A percentile compares a stretch with the other conserved stretches of the same genome.
These are phyloP conservation scores for Taeniopygia guttata DNA, from an alignment of 2,797 vertebrate genomes.

Conservation along the genomic window DNA sequence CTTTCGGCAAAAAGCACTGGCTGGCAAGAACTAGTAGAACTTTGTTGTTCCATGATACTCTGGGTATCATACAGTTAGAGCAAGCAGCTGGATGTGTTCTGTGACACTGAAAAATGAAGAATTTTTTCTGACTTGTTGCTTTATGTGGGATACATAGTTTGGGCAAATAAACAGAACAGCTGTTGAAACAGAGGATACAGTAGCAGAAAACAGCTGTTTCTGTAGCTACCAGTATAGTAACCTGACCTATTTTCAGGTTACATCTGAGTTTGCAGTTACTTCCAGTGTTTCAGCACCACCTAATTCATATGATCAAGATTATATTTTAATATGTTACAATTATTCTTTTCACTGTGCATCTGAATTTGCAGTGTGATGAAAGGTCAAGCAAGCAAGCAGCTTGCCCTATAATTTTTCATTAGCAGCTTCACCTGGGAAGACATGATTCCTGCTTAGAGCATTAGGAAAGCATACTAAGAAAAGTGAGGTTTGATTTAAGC, in stretches of 20 bases:
- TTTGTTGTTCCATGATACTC: rapidly evolving
- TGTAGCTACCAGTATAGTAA: neutral
- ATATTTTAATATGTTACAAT: neutral
- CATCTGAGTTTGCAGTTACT: neutral
- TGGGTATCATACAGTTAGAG: neutral
- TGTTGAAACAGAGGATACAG: neutral
- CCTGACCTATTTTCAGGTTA: neutral
- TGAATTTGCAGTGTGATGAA: neutral
- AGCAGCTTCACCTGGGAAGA: neutral
- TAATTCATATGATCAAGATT: neutral
- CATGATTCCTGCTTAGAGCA: neutral
- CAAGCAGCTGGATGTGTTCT: neutral
- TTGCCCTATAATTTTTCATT: neutral
- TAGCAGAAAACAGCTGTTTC: neutral
- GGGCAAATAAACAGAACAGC: neutral
- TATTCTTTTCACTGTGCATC: neutral
- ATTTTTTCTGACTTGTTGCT: neutral
- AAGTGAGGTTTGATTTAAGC: neutral
- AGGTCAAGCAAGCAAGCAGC: neutral
- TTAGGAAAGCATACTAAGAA: neutral
- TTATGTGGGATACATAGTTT: neutral
- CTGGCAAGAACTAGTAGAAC: neutral
- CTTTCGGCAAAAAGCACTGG: neutral
- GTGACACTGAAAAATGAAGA: neutral
- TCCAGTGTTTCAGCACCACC: neutral